Conservation (phyloP, 1,140 invertebrate species). For the Calephelis nemesis region DNA sequence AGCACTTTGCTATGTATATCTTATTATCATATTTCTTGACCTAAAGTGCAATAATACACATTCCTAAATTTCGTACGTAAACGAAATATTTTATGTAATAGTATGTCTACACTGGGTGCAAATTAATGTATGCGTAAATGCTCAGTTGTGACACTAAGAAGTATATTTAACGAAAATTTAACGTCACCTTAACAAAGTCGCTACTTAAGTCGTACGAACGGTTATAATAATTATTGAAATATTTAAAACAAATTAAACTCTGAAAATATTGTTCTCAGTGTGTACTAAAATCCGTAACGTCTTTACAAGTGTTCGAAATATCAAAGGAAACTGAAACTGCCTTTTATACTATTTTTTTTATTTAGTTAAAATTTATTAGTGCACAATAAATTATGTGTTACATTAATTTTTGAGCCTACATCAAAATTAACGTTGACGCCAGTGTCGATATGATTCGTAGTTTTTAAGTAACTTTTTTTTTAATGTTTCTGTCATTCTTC, state of each 20-base stretch:
- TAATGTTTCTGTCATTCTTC: not conserved
- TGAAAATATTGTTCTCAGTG: not conserved
- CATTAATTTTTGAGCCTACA: not conserved
- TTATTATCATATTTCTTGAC: not conserved
- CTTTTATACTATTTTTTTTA: slow-evolving; percentile 30
- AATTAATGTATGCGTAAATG: not conserved
- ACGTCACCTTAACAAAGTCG: too few relatives aligned
- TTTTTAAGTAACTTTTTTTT: not conserved
- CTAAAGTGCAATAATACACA: not conserved
- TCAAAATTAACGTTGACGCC: slow-evolving; percentile 11
- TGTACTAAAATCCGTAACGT: not conserved
- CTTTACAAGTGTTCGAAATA: not conserved
- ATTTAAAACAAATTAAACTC: not conserved
- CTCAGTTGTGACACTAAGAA: too few relatives aligned
- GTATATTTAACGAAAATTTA: too few relatives aligned
- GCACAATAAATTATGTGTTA: slow-evolving; percentile 26
- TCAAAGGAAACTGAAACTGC: not conserved
- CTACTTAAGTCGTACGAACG: too few relatives aligned
- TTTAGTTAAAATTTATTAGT: slow-evolving; percentile 67
- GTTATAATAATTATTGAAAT: too few relatives aligned
- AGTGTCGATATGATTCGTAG: slow-evolving; percentile 14
- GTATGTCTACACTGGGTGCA: not conserved
- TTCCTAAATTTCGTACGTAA: not conserved
- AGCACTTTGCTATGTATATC: not conserved
- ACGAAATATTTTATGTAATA: not conserved